phyloP scores from a whole-genome alignment of 2,797 vertebrate species.

The Malacoraja senta region DNA sequence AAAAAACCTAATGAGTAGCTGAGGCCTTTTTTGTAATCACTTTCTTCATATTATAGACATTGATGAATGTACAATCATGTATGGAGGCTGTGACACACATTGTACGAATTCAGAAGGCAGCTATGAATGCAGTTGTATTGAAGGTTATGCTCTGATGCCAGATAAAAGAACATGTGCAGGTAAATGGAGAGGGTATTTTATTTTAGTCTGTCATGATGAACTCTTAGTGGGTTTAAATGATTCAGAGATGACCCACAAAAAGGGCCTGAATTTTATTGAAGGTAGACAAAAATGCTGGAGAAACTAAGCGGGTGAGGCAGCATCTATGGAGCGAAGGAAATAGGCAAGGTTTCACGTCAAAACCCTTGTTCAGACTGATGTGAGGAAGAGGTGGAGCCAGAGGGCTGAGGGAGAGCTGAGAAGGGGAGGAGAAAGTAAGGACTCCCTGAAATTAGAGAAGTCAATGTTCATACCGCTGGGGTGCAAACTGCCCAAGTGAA shows the following conservation, averaged over 20 bases:
- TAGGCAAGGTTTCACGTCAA: no score
- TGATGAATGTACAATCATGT: conserved; percentile 72
- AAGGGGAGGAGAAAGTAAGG: no score
- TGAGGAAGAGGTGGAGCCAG: no score
- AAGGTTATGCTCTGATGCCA: conserved; percentile 69
- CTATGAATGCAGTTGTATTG: conserved; percentile 71
- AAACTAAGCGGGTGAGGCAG: no score
- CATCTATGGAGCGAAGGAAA: no score
- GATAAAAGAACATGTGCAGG: conserved; percentile 70
- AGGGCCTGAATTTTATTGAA: no score
- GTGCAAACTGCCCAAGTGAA: no score
- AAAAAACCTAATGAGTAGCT: not conserved
- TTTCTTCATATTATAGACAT: conserved; percentile 56
- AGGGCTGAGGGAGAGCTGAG: no score
- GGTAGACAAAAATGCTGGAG: no score
- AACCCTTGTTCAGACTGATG: no score
- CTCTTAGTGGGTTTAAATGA: not conserved
- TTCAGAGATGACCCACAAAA: not conserved
- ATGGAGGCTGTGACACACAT: conserved; percentile 71
- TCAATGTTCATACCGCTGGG: no score
- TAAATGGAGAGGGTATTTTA: conserved; percentile 44
- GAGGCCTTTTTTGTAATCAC: not conserved
- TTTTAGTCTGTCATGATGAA: not conserved
- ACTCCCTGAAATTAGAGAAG: no score
- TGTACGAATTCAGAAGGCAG: conserved; percentile 75